Percentiles rank a stretch among this genome's conserved stretches.
phyloP scores from a whole-genome alignment of 2,113 vertebrate genomes.

The Petroica traversi region DNA sequence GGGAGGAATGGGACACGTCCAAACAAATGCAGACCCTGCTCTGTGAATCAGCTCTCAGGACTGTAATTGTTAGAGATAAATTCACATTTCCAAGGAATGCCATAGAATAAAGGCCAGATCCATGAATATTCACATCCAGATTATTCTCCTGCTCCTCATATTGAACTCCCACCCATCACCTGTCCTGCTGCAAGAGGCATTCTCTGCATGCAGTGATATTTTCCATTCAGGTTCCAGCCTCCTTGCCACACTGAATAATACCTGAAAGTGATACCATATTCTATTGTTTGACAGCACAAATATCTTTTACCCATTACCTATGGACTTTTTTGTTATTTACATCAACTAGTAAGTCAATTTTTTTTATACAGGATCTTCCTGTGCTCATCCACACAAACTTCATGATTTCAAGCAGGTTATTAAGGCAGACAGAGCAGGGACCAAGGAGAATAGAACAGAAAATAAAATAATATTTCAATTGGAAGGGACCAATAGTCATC shows the following conservation, averaged over 20 bases:
- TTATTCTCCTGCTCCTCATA: neutral
- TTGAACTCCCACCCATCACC: neutral
- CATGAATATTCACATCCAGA: neutral
- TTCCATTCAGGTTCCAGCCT: neutral
- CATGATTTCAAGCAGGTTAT: neutral
- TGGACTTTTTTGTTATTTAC: neutral
- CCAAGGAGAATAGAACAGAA: fast-evolving
- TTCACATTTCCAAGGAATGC: neutral
- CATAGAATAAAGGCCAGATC: neutral
- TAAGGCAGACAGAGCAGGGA: neutral
- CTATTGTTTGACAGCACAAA: neutral
- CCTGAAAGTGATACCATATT: neutral
- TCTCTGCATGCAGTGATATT: neutral
- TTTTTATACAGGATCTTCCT: neutral
- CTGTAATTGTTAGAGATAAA: neutral
- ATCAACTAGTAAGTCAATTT: neutral
- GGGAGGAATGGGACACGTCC: neutral
- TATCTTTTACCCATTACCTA: neutral
- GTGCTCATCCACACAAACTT: neutral
- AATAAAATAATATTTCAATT: neutral
- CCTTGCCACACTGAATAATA: neutral
- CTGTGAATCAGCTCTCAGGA: neutral
- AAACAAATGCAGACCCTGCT: neutral
- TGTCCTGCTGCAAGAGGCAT: neutral
- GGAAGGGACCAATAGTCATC: neutral